Evolutionary conservation across 2,113 vertebrate genomes (phyloP).

Genomic region (Lipotes vexillifer): DNA sequence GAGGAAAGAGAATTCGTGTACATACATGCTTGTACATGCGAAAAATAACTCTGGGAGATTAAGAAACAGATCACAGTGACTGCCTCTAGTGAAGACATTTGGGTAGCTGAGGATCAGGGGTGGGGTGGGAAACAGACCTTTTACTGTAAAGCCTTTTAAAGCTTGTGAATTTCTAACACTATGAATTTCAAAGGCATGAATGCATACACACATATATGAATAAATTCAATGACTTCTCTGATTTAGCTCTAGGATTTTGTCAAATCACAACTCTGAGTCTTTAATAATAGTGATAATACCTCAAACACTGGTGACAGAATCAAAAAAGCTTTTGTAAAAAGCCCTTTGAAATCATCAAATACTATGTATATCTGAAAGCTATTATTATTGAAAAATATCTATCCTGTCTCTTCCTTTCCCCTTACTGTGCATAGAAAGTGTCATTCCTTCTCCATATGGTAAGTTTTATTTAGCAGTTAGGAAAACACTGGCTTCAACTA

Average conservation of each 20-base stretch:
- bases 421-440: not conserved
- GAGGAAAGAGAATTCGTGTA: not conserved
- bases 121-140: not conserved
- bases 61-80: slow-evolving; percentile 10
- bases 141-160: not conserved
- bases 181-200: slow-evolving; percentile 52
- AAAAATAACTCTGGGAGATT: not conserved
- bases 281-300: slow-evolving; percentile 31
- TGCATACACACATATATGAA: slow-evolving; percentile 20
- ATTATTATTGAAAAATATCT: not conserved
- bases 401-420: not conserved
- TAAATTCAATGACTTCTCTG: slow-evolving; percentile 16
- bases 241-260: slow-evolving; percentile 24
- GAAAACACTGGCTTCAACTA: slow-evolving; percentile 36
- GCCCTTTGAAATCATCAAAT: slow-evolving; percentile 30
- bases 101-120: not conserved
- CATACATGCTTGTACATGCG: not conserved
- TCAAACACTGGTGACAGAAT: slow-evolving; percentile 19
- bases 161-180: slow-evolving; percentile 25
- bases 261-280: slow-evolving; percentile 27
- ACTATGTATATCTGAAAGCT: not conserved
- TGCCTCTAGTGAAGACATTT: not conserved
- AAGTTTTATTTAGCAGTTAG: slow-evolving; percentile 29
- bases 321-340: slow-evolving; percentile 21
- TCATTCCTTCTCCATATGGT: not conserved